Percentiles rank a stretch among this genome's conserved stretches.
Conservation (phyloP, 2,797 vertebrate genomes). For the Pipistrellus pygmaeus region DNA sequence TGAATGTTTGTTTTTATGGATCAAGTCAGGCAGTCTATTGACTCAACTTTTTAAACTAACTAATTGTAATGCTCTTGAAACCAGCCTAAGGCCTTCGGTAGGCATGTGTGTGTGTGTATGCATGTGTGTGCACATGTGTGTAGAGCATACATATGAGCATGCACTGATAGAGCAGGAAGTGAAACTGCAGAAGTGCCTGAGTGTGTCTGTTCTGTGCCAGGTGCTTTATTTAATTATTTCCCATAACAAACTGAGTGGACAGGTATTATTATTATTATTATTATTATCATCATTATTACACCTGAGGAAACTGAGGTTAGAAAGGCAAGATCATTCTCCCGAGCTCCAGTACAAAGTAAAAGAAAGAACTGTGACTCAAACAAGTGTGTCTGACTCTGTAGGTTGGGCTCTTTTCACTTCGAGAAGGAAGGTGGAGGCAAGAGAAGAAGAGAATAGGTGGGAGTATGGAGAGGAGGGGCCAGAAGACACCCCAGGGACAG, state of each 20-base stretch:
- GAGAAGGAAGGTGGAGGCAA: not conserved
- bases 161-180: not conserved
- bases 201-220: not conserved
- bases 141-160: not conserved
- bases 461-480: not conserved
- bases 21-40: not conserved
- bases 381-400: not conserved
- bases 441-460: not conserved
- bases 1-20: constrained; percentile 52
- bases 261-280: not conserved
- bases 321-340: not conserved
- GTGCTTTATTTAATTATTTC: not conserved
- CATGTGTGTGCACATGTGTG: fast-evolving
- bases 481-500: not conserved
- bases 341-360: not conserved
- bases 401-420: not conserved
- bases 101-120: too few relatives aligned
- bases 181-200: not conserved
- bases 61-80: not conserved
- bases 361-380: constrained; percentile 8
- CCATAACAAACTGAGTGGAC: not conserved
- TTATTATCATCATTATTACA: not conserved
- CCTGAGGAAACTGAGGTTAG: not conserved
- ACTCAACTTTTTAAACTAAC: not conserved
- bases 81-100: not conserved